A percentile compares a stretch with the other conserved stretches of the same genome.
Conservation (phyloP, 2,888 invertebrate species). For the Aspidiotus destructor region DNA sequence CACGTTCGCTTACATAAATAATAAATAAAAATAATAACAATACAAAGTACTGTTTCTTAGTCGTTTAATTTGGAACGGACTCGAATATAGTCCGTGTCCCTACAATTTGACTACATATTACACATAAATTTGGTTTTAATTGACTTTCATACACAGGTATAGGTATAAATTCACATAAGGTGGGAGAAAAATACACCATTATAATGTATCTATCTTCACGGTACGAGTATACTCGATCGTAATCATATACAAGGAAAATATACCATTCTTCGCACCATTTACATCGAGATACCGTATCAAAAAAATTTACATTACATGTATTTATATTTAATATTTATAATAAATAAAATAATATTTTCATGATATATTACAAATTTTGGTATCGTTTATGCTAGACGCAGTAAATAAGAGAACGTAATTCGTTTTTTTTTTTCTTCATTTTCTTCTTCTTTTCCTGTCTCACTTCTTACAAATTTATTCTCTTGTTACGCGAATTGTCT, state of each 20-base stretch:
- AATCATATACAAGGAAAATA: conserved; percentile 1
- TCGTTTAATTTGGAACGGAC: background rate
- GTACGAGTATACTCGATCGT: background rate
- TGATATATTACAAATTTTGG: background rate
- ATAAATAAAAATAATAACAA: conserved; percentile 6
- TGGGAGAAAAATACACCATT: conserved; percentile 1
- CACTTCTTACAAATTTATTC: no score
- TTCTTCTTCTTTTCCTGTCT: no score
- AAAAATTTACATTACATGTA: conserved; percentile 12
- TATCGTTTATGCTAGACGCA: no score
- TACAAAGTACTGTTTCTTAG: background rate
- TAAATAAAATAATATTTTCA: background rate
- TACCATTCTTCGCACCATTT: no score
- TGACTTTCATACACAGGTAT: conserved; percentile 21
- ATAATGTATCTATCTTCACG: no score
- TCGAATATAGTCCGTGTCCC: background rate
- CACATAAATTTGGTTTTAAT: conserved; percentile 18
- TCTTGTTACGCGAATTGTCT: no score
- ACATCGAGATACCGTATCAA: conserved; percentile 3
- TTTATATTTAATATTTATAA: background rate
- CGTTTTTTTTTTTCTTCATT: no score
- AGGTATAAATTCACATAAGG: background rate
- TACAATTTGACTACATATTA: conserved; percentile 4
- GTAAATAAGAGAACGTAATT: no score
- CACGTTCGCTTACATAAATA: background rate